phyloP scores from a whole-genome alignment of 1,140 invertebrate species.

The Apis cerana region DNA sequence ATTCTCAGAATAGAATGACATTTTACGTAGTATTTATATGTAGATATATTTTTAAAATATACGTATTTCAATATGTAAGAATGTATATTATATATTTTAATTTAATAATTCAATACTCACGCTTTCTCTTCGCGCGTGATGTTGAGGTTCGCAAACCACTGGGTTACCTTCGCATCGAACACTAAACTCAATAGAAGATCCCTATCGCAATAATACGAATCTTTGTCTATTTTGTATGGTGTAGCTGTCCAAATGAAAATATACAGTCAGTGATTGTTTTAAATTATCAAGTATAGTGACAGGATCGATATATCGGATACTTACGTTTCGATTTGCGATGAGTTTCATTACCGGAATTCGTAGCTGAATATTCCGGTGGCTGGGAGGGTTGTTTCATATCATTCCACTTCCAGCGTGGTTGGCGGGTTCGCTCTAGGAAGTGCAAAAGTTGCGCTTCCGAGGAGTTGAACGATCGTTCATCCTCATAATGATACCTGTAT shows the following conservation, averaged over 20 bases:
- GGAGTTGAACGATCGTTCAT: conserved; percentile 76
- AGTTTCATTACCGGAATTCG: conserved; percentile 65
- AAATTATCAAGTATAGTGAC: not conserved
- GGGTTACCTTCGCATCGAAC: conserved; percentile 92
- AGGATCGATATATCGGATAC: not conserved
- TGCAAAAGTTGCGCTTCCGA: conserved; percentile 88
- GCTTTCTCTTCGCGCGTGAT: conserved; percentile 87
- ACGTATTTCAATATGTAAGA: not conserved
- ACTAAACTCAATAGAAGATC: conserved; percentile 91
- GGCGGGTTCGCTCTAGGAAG: conserved; percentile 88
- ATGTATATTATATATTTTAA: not conserved
- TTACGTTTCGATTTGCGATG: conserved; percentile 43
- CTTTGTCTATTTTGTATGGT: conserved; percentile 83
- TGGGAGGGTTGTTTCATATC: conserved; percentile 81
- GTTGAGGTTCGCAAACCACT: conserved; percentile 89
- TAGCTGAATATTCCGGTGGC: conserved; percentile 81
- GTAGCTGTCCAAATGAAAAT: conserved; percentile 71
- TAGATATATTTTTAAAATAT: not conserved
- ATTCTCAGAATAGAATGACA: not conserved
- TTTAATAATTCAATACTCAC: conserved; percentile 79
- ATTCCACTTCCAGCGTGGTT: conserved; percentile 89
- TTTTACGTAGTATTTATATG: not conserved
- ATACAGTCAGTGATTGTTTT: not conserved
- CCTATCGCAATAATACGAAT: conserved; percentile 88
- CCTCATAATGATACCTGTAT: conserved; percentile 82